phyloP scores from a whole-genome alignment of 1,140 invertebrate species.

The Sitodiplosis mosellana region DNA sequence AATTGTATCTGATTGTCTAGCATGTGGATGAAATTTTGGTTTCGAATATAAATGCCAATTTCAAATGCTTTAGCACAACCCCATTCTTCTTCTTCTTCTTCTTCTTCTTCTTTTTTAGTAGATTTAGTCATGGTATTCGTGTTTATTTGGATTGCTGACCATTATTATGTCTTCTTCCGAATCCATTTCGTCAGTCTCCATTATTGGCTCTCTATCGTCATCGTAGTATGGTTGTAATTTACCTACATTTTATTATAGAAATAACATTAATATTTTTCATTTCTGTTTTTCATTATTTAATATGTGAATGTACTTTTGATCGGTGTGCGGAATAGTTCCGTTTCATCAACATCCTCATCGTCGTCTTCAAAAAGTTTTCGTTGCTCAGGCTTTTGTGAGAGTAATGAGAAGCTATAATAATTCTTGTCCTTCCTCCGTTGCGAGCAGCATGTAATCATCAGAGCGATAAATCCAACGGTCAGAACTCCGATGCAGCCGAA shows the following conservation, averaged over 20 bases:
- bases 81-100: neutral
- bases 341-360: constrained; percentile 36
- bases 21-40: neutral
- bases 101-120: neutral
- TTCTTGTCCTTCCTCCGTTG: constrained; percentile 22
- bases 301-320: constrained; percentile 24
- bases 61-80: too few species aligned
- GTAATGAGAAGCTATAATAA: constrained; percentile 25
- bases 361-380: constrained; percentile 30
- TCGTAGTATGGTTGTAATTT: neutral
- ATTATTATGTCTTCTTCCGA: neutral
- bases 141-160: neutral
- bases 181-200: neutral
- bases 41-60: neutral
- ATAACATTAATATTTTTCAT: too few species aligned
- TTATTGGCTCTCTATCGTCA: neutral
- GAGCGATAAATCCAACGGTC: constrained; percentile 14
- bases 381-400: constrained; percentile 23
- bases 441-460: constrained; percentile 18
- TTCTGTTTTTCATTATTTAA: too few species aligned
- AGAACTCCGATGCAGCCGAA: constrained; percentile 29
- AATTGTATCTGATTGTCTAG: neutral
- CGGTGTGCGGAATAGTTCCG: constrained; percentile 40
- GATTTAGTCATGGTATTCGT: neutral
- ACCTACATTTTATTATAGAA: too few species aligned